These are phyloP conservation scores for Tyrophagus putrescentiae DNA, from an alignment of 1,140 invertebrate genomes.

Conservation along the genomic window DNA sequence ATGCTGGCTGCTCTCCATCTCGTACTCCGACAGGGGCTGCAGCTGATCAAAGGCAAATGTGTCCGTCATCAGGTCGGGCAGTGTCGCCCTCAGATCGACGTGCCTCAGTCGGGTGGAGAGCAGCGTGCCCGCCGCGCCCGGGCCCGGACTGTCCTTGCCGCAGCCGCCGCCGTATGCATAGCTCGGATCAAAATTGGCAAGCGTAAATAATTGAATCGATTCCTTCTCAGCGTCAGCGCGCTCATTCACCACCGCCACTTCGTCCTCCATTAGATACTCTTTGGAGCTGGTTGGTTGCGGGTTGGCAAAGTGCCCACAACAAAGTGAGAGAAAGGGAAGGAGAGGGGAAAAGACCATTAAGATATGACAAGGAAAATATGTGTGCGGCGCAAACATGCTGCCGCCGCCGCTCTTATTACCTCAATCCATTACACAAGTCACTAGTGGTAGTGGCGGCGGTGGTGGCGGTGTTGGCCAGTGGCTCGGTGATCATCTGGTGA, in stretches of 20 bases:
- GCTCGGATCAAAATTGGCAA: constrained; percentile 7
- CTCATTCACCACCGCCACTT: not conserved
- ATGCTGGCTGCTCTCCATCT: too few species aligned
- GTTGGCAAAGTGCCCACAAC: too few species aligned
- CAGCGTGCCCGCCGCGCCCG: not conserved
- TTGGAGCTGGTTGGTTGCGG: not conserved
- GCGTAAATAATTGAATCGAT: constrained; percentile 13
- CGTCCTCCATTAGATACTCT: not conserved
- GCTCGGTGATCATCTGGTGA: not conserved
- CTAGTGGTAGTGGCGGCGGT: not conserved
- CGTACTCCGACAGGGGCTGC: too few species aligned
- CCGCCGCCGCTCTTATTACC: too few species aligned
- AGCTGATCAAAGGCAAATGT: too few species aligned
- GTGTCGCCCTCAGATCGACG: not conserved
- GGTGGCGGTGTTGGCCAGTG: not conserved
- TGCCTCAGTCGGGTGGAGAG: not conserved
- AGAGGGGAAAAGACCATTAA: not conserved
- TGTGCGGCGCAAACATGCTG: too few species aligned
- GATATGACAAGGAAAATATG: not conserved
- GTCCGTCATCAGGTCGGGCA: constrained; percentile 13
- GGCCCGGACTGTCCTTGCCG: too few species aligned
- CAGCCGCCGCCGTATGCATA: too few species aligned
- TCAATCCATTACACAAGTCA: not conserved
- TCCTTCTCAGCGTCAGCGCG: not conserved
- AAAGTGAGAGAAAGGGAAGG: too few species aligned